Percentiles rank a stretch among this genome's conserved stretches.
phyloP scores from a whole-genome alignment of 2,113 vertebrate species.

The Ceyx margarethae region DNA sequence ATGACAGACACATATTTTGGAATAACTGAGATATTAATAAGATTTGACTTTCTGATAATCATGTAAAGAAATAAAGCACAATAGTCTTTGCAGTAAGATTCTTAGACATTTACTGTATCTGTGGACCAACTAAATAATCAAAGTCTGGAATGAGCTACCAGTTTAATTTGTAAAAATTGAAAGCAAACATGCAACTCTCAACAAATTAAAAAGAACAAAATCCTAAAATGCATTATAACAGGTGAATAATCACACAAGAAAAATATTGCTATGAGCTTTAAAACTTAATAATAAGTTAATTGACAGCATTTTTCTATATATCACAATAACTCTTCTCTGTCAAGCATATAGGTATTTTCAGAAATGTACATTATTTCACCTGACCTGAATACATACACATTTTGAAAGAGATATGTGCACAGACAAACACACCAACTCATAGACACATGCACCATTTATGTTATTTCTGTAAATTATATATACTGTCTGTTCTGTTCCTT shows the following conservation, averaged over 20 bases:
- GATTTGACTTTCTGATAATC: not conserved
- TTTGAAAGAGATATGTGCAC: not conserved
- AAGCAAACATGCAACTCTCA: not conserved
- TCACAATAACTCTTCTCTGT: constrained; percentile 2
- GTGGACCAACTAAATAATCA: not conserved
- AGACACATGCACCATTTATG: not conserved
- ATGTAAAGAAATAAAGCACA: not conserved
- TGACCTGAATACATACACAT: not conserved
- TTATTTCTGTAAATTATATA: not conserved
- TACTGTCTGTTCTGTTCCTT: not conserved
- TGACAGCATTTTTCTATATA: not conserved
- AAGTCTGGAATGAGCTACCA: not conserved
- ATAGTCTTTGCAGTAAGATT: not conserved
- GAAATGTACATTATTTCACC: not conserved
- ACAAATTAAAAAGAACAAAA: not conserved
- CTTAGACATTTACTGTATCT: not conserved
- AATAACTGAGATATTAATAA: not conserved
- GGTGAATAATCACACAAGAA: not conserved
- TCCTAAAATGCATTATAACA: not conserved
- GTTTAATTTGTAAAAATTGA: not conserved
- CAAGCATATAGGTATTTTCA: not conserved
- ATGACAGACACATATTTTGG: not conserved
- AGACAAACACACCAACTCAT: not conserved
- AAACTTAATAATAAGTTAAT: not conserved
- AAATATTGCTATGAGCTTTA: not conserved